Evolutionary conservation across 1,140 invertebrate genomes (phyloP).

Genomic region (Drosophila elegans): DNA sequence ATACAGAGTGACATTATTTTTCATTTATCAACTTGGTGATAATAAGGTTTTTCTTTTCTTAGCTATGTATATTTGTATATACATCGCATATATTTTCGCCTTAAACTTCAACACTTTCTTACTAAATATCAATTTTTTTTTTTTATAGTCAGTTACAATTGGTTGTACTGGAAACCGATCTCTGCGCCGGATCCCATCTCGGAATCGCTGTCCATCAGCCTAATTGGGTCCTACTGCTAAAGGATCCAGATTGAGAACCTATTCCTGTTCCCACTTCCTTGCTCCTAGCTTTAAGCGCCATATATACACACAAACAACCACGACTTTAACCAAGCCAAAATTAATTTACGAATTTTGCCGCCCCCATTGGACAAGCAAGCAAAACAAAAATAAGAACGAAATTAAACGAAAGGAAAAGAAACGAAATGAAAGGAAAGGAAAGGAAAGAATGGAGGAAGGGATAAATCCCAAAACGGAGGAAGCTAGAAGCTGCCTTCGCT

Average conservation of each 20-base stretch:
- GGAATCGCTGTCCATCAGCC: slow-evolving; percentile 87
- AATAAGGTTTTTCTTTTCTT: too few species aligned
- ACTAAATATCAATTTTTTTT: slow-evolving; percentile 19
- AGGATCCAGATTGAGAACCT: background rate
- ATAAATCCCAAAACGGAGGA: too few species aligned
- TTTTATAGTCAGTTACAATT: slow-evolving; percentile 90
- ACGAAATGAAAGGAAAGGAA: background rate
- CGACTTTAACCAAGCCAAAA: slow-evolving; percentile 36
- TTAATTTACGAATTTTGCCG: slow-evolving; percentile 37
- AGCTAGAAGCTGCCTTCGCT: slow-evolving; percentile 19
- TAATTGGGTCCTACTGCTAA: slow-evolving; percentile 89
- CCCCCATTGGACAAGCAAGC: slow-evolving; percentile 18
- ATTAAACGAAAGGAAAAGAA: too few species aligned
- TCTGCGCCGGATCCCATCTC: slow-evolving; percentile 87
- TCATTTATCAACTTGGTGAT: background rate
- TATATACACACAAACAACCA: slow-evolving; percentile 13
- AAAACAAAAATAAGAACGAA: slow-evolving; percentile 1
- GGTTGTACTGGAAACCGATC: slow-evolving; percentile 91
- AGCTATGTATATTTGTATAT: too few species aligned
- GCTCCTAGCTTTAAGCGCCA: slow-evolving; percentile 38
- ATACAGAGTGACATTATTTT: background rate
- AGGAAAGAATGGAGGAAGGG: background rate
- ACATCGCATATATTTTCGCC: background rate
- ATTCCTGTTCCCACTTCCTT: slow-evolving; percentile 1
- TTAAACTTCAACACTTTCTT: background rate